Conservation (phyloP, 2,113 vertebrate genomes). For the Semicossyphus pulcher region DNA sequence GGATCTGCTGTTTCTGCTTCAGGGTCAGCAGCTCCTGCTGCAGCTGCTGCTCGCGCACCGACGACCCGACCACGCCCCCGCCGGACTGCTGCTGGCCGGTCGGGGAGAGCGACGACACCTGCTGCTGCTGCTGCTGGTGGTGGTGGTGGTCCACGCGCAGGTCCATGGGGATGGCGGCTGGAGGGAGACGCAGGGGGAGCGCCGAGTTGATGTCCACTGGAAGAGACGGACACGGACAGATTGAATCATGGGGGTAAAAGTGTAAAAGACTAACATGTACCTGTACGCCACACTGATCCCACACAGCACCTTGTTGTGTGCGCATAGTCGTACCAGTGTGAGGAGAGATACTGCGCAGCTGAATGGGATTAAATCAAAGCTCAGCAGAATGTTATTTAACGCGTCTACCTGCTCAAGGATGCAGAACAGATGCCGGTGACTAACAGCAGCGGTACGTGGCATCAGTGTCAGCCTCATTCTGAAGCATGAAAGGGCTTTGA, state of each 20-base stretch:
- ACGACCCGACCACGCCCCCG: conserved; percentile 64
- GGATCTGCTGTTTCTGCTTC: conserved; percentile 99
- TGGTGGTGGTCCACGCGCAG: conserved; percentile 89
- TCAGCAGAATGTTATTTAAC: conserved; percentile 1
- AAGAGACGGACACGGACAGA: conserved; percentile 6
- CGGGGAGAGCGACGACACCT: conserved; percentile 85
- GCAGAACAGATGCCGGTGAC: neutral
- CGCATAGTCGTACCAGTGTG: neutral
- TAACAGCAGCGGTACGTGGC: neutral
- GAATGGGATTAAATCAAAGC: conserved; percentile 39
- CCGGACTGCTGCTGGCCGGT: conserved; percentile 59
- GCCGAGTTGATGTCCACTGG: conserved; percentile 94
- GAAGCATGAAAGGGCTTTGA: neutral
- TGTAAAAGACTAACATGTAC: neutral
- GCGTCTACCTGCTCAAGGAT: conserved; percentile 1
- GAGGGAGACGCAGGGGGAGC: conserved; percentile 92
- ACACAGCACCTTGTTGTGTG: neutral
- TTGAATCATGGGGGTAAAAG: no score
- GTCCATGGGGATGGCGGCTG: conserved; percentile 94
- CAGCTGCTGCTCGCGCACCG: conserved; percentile 92
- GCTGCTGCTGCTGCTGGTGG: conserved; percentile 85
- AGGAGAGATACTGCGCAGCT: neutral
- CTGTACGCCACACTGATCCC: neutral
- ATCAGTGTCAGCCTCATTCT: neutral
- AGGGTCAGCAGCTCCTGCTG: conserved; percentile 96